These are phyloP conservation scores for Thelaira solivaga DNA, from an alignment of 2,888 invertebrate species.

Conservation along the genomic window DNA sequence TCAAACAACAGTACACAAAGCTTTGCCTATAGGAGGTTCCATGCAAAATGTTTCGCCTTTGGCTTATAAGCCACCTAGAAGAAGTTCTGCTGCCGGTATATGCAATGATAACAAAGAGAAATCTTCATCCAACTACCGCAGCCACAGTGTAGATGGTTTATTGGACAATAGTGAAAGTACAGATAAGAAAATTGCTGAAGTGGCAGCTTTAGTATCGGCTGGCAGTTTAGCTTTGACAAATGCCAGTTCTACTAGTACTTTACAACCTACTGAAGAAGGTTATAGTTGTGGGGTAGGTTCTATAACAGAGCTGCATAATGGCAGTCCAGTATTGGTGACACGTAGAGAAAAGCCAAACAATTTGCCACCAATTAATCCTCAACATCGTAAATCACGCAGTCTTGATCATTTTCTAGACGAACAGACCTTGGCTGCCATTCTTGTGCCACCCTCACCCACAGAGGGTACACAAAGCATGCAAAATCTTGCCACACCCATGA, in stretches of 20 bases:
- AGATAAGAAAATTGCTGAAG: conserved; percentile 71
- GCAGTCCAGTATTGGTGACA: conserved; percentile 65
- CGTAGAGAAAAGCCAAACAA: conserved; percentile 70
- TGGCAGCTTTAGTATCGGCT: conserved; percentile 71
- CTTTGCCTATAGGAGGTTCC: conserved; percentile 66
- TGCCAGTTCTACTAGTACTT: conserved; percentile 71
- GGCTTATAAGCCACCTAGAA: conserved; percentile 70
- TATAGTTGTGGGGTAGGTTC: conserved; percentile 53
- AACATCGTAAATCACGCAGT: conserved; percentile 80
- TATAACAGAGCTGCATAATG: conserved; percentile 57
- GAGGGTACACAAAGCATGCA: conserved; percentile 76
- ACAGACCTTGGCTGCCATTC: conserved; percentile 72
- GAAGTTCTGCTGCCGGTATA: conserved; percentile 74
- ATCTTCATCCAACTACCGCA: conserved; percentile 77
- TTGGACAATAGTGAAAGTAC: conserved; percentile 77
- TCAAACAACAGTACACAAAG: conserved; percentile 64
- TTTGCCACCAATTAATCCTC: conserved; percentile 68
- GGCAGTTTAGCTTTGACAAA: conserved; percentile 73
- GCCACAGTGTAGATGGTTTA: conserved; percentile 82
- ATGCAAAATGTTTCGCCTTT: conserved; percentile 72
- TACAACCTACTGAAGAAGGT: conserved; percentile 68
- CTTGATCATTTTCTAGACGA: conserved; percentile 81
- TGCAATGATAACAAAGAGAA: conserved; percentile 74
- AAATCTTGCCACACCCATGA: conserved; percentile 72
- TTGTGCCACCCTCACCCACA: conserved; percentile 67